Evolutionary conservation across 1,140 invertebrate species (phyloP).

Genomic region (silkworm (Bombyx mori)): ASM3026992v2 NC_085110.1:9608501-9609000

Average conservation of each 20-base stretch:
- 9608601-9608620: not conserved
- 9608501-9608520: too few species aligned
- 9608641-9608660: slow-evolving; percentile 40
- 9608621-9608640: slow-evolving; percentile 25
- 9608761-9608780: slow-evolving; percentile 58
- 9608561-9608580: too few species aligned
- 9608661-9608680: slow-evolving; percentile 55
- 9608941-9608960: slow-evolving; percentile 56
- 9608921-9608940: slow-evolving; percentile 33
- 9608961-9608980: slow-evolving; percentile 61
- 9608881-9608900: not conserved
- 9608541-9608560: too few species aligned
- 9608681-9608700: slow-evolving; percentile 64
- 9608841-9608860: slow-evolving; percentile 43
- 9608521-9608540: too few species aligned
- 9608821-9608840: slow-evolving; percentile 54
- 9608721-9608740: slow-evolving; percentile 57
- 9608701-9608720: slow-evolving; percentile 49
- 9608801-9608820: slow-evolving; percentile 62
- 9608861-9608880: slow-evolving; percentile 18
- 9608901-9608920: not conserved
- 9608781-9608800: slow-evolving; percentile 60
- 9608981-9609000: slow-evolving; percentile 53
- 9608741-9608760: slow-evolving; percentile 60
- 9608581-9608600: too few species aligned